Conservation (phyloP, 53 echinoderm and acorn worm genomes). For the Crossaster papposus region DNA sequence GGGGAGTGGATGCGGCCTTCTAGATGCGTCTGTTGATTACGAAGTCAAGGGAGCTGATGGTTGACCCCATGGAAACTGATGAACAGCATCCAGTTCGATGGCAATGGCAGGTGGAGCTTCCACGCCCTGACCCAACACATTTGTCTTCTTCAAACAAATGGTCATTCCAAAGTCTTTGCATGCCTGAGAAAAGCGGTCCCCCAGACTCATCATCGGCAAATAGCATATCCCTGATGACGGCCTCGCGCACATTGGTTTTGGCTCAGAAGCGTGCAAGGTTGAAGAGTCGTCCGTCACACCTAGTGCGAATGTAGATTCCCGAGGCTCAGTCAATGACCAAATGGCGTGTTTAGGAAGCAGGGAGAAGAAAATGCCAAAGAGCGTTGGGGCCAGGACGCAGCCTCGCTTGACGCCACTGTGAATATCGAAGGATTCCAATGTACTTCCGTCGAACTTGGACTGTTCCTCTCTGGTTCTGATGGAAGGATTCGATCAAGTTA, state of each 20-base stretch:
- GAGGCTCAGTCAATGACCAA: slow-evolving; percentile 43
- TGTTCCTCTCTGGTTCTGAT: too few species aligned
- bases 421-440: slow-evolving; percentile 45
- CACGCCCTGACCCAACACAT: slow-evolving; percentile 45
- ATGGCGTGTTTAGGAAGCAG: slow-evolving; percentile 55
- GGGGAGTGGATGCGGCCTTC: too few species aligned
- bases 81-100: slow-evolving; percentile 37
- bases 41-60: slow-evolving; percentile 41
- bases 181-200: slow-evolving; percentile 8
- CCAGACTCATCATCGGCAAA: slow-evolving; percentile 61
- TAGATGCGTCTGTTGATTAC: not conserved
- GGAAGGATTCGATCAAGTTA: slow-evolving; percentile 29
- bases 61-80: slow-evolving; percentile 59
- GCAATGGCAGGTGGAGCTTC: slow-evolving; percentile 25
- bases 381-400: slow-evolving; percentile 69
- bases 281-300: slow-evolving; percentile 49
- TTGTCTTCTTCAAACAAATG: slow-evolving; percentile 71
- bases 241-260: slow-evolving; percentile 37
- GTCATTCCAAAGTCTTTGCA: slow-evolving; percentile 72
- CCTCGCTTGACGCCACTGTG: slow-evolving; percentile 68
- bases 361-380: slow-evolving; percentile 72
- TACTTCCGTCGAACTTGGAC: slow-evolving; percentile 13
- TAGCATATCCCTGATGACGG: slow-evolving; percentile 60
- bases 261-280: slow-evolving; percentile 43
- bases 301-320: slow-evolving; percentile 63